Evolutionary conservation across 2,888 invertebrate species (phyloP), one percentile per base, ranked within the genome.

Genomic region (Parthenolecanium corni): DNA sequence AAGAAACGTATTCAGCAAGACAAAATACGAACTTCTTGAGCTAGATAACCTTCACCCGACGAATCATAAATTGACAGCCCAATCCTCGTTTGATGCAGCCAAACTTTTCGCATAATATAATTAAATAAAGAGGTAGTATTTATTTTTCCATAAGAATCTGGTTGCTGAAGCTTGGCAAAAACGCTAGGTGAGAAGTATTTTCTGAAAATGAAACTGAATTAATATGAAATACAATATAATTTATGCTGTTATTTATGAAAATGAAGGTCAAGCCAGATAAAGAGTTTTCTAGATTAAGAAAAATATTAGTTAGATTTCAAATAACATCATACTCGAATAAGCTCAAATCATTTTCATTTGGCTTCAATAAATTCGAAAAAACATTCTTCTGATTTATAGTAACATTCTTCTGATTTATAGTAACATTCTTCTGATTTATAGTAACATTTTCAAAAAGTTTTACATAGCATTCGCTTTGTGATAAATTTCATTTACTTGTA

Each of bases 31-130:
- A 86, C 89, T 67, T 85, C 83, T 76, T 92, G 92, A 65, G 86
- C 81, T 6, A 93, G 78, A 71, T 86, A 92, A 14, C 93, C 93
- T 72, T 92, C 90, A 0, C 96, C 96, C 1, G 88, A 85, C 52
- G 87, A 86, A 74, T 97, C 96, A 73, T 95, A 95, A 36, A 95
- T 77, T 0, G 93, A 91, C 23, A 96, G 78, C 0, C 94, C 93
- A 63, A 96, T 91, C 71, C 95, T 79, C 0, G 94, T 94, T 76
- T 96, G 94, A 71, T 91, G 89, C 52, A 93, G 76, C 94, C 95
- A 96, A 6, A 93, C 90, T 72, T 94, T 87, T 14, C 91, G 79
- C 92, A 94, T 91, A 0, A 92, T 86, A 71, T 95, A 96, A 75
- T 94, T 95, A 74, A 94, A 95, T 65, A 96, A 79, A 0, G 89